phyloP scores from a whole-genome alignment of 2,113 vertebrate genomes.

The Caranx ignobilis region DNA sequence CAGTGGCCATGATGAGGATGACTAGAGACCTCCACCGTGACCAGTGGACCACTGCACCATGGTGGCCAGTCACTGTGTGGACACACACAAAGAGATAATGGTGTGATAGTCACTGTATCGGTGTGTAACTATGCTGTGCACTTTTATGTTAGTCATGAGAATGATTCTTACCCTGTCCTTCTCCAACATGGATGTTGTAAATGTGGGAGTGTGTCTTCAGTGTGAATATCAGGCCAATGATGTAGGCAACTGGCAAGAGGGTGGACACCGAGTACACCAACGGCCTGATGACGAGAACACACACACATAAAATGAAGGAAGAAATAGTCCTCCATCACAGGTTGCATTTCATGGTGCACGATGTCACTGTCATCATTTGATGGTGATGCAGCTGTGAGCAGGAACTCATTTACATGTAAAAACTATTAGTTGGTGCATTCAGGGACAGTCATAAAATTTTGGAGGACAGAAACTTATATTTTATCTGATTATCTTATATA shows the following conservation, averaged over 20 bases:
- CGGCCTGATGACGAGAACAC: slow-evolving; percentile 77
- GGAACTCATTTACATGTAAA: not conserved
- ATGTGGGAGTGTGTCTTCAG: slow-evolving; percentile 91
- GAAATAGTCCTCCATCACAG: not conserved
- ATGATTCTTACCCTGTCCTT: slow-evolving; percentile 83
- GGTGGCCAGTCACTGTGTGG: slow-evolving; percentile 67
- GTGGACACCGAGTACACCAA: slow-evolving; percentile 84
- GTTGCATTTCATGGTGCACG: too few relatives aligned
- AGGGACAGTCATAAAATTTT: not conserved
- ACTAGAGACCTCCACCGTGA: slow-evolving; percentile 87
- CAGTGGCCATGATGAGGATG: slow-evolving; percentile 89
- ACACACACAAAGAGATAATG: not conserved
- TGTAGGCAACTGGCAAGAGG: slow-evolving; percentile 86
- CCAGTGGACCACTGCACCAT: slow-evolving; percentile 86
- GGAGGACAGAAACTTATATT: not conserved
- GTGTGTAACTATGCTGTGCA: not conserved
- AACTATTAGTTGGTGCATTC: not conserved
- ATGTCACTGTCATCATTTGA: not conserved
- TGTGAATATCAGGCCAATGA: slow-evolving; percentile 89
- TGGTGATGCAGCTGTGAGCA: not conserved
- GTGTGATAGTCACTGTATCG: not conserved
- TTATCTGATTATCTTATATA: too few relatives aligned
- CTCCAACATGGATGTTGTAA: slow-evolving; percentile 86
- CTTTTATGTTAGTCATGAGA: not conserved
- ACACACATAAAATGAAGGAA: not conserved